Evolutionary conservation across 2,797 vertebrate genomes (phyloP), one percentile per base, ranked within the genome.

Genomic region (Pantherophis vulpinus): DNA sequence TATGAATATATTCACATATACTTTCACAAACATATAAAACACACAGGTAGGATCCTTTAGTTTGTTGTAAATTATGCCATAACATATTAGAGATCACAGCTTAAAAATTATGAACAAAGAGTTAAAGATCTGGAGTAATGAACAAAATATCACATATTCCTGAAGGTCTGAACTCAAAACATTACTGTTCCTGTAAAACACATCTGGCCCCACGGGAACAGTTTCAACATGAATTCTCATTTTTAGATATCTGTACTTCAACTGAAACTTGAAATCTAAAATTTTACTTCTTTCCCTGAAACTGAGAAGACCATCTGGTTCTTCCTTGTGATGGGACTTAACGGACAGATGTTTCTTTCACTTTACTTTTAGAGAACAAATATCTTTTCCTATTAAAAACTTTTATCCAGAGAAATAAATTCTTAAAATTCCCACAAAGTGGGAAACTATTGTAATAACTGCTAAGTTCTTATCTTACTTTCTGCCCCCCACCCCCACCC

Each of bases 301-400:
- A 60, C 83, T 94, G 93, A 92, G 90, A 92, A 20, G 4, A 5
- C 10, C 93, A 94, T 23, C 88, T 94, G 91, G 12, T 54, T 42
- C 20, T 70, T 90, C 87, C 42, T 59, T 29, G 54, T 18, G 10
- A n/a, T 25, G 83, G 55, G 16, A 11, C 4, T 70, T n/a, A 87
- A 12, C 47, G 0, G 25, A 60, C 25, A 37, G 1, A 7, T 13
- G 2, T 47, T 32, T 89, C n/a, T 56, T 86, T 23, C 10, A 11
- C 66, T 20, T 86, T 54, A 32, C 20, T 23, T 83, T 63, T 83
- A 16, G 5, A 54, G 42, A 32, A 25, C n/a, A 23, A 18, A 83
- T 47, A 37, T 37, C 4, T 1, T 47, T 18, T 56, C 25, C 12
- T 4, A 32, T 55, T 18, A 55, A 56, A 70, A 56, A 42, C 1